A percentile compares a stretch with the other conserved stretches of the same genome.
Evolutionary conservation across 2,888 invertebrate genomes (phyloP).

Genomic region (Chrysolina americana): DNA sequence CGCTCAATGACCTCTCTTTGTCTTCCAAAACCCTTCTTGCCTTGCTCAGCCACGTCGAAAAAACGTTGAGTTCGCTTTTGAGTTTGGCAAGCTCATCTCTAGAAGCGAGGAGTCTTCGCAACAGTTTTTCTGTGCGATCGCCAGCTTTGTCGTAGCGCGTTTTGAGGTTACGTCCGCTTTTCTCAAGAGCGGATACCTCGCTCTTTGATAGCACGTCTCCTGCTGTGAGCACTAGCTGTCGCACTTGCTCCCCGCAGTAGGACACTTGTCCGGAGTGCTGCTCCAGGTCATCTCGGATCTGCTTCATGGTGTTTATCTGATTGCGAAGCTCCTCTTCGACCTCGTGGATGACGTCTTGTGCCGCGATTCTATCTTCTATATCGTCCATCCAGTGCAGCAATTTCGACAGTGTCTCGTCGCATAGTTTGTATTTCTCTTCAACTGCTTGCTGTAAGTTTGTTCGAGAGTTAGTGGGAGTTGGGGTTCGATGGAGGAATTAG

Average conservation of each 20-base stretch:
- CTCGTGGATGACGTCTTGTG: constrained; percentile 89
- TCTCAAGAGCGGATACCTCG: constrained; percentile 89
- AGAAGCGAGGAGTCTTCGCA: constrained; percentile 83
- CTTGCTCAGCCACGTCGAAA: constrained; percentile 88
- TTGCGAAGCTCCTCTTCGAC: constrained; percentile 88
- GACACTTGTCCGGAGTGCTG: constrained; percentile 87
- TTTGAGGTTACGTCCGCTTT: constrained; percentile 87
- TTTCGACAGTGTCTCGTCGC: constrained; percentile 88
- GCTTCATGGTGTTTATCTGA: constrained; percentile 91
- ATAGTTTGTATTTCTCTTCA: constrained; percentile 93
- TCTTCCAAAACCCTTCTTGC: constrained; percentile 87
- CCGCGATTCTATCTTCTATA: constrained; percentile 86
- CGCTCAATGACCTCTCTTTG: constrained; percentile 86
- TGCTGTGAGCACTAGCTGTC: constrained; percentile 90
- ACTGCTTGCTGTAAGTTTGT: constrained; percentile 87
- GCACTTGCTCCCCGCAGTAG: constrained; percentile 90
- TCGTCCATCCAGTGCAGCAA: constrained; percentile 90
- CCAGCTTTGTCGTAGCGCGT: constrained; percentile 86
- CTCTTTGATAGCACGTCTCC: constrained; percentile 90
- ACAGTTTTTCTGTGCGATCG: constrained; percentile 84
- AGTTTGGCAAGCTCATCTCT: constrained; percentile 92
- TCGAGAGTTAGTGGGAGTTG: constrained; percentile 37
- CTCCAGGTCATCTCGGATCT: constrained; percentile 91
- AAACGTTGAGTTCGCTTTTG: constrained; percentile 84
- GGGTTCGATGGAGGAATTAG: not conserved